Conservation (phyloP, 2,797 vertebrate genomes). For the Periophthalmus magnuspinnatus region DNA sequence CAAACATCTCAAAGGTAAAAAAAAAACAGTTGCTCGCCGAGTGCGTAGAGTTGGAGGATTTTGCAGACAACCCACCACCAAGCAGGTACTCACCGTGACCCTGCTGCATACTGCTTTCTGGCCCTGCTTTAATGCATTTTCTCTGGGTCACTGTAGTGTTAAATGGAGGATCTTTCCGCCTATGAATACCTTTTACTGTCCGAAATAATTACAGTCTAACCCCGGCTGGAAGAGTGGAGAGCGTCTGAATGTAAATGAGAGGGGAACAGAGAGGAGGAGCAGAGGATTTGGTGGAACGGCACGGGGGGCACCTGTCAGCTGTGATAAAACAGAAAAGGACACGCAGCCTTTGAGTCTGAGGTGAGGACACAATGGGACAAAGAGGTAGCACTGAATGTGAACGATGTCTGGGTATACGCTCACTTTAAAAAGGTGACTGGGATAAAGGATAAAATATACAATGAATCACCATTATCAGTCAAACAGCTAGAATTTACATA, state of each 20-base stretch:
- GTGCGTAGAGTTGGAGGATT: not conserved
- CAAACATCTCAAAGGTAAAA: constrained; percentile 7
- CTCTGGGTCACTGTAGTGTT: constrained; percentile 15
- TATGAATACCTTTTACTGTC: constrained; percentile 22
- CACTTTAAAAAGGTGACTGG: constrained; percentile 3
- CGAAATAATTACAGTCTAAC: constrained; percentile 35
- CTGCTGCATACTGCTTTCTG: not conserved
- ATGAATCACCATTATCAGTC: not conserved
- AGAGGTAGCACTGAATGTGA: not conserved
- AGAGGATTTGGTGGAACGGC: constrained; percentile 4
- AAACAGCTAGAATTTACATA: not conserved
- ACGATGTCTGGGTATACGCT: not conserved
- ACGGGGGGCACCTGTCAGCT: constrained; percentile 24
- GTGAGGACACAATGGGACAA: constrained; percentile 14
- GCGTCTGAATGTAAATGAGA: constrained; percentile 12
- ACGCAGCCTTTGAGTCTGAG: constrained; percentile 9
- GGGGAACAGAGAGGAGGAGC: not conserved
- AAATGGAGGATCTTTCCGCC: constrained; percentile 12
- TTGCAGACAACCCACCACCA: not conserved
- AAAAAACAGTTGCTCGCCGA: not conserved
- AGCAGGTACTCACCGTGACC: not conserved
- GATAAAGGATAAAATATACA: not conserved
- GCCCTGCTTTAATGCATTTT: not conserved
- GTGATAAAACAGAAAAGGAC: constrained; percentile 33
- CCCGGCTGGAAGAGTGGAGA: constrained; percentile 4